These are phyloP conservation scores for Furnarius figulus DNA, from an alignment of 2,113 vertebrate species.

Conservation along the genomic window DNA sequence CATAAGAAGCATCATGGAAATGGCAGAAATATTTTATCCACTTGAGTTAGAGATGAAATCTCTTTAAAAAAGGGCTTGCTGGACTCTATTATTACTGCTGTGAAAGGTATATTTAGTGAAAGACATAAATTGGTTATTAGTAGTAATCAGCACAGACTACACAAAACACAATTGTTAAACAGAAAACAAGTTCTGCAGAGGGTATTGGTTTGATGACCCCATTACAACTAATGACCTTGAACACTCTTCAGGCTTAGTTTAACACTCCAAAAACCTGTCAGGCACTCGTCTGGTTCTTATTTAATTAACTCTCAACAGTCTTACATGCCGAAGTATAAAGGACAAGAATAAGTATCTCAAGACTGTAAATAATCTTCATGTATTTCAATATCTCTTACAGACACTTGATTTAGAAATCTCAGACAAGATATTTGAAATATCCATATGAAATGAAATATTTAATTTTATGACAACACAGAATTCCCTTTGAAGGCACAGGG, in stretches of 20 bases:
- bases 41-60: background rate
- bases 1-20: background rate
- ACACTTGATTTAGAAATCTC: background rate
- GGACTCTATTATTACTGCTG: background rate
- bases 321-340: background rate
- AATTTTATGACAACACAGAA: background rate
- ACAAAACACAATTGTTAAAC: background rate
- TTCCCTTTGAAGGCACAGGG: background rate
- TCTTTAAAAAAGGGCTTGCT: background rate
- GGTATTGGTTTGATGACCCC: background rate
- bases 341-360: background rate
- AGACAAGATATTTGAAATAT: background rate
- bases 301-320: background rate
- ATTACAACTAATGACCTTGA: slow-evolving; percentile 7
- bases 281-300: background rate
- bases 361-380: background rate
- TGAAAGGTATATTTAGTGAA: background rate
- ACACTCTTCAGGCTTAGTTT: background rate
- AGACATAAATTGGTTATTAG: background rate
- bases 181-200: background rate
- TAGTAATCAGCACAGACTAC: background rate
- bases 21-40: background rate
- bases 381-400: background rate
- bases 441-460: background rate
- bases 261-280: background rate